Percentiles rank a stretch among this genome's conserved stretches.
phyloP scores from a whole-genome alignment of 2,797 vertebrate species.

The Tolypeutes matacus region DNA sequence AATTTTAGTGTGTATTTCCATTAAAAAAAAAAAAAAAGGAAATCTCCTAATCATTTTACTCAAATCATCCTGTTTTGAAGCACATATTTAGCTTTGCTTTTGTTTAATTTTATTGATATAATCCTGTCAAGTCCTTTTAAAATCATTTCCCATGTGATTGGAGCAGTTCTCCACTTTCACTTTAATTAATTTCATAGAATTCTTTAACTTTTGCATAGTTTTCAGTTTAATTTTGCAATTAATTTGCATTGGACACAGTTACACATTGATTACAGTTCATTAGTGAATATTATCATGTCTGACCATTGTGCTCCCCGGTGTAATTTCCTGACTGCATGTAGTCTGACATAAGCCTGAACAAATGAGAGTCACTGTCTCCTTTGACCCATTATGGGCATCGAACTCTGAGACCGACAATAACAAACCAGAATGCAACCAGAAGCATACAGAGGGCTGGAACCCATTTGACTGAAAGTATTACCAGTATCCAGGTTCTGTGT shows the following conservation, averaged over 20 bases:
- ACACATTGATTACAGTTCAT: neutral
- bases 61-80: neutral
- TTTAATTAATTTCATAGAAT: constrained; percentile 6
- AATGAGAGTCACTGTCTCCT: neutral
- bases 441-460: neutral
- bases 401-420: neutral
- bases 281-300: neutral
- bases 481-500: neutral
- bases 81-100: neutral
- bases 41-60: neutral
- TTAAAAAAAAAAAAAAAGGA: too few species aligned
- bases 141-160: neutral
- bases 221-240: neutral
- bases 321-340: neutral
- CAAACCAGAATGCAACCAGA: neutral
- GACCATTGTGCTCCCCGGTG: neutral
- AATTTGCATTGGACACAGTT: neutral
- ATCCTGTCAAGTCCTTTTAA: neutral
- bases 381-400: neutral
- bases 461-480: neutral
- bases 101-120: neutral
- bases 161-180: neutral
- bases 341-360: neutral
- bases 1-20: too few species aligned
- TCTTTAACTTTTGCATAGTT: neutral